These are phyloP conservation scores for Felis chaus DNA, from an alignment of 2,113 vertebrate genomes.

Conservation along the genomic window DNA sequence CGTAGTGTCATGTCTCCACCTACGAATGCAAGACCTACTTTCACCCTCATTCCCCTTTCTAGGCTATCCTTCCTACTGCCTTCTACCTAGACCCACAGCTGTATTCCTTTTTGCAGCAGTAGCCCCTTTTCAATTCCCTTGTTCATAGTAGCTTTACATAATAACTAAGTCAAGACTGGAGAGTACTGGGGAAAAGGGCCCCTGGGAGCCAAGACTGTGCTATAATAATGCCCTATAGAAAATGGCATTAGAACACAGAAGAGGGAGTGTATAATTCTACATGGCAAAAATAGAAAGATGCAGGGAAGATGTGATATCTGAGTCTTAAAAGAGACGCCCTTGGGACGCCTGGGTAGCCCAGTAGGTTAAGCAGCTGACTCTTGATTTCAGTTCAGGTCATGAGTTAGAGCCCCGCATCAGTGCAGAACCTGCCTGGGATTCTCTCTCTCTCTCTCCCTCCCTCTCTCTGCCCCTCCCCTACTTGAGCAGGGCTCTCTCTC, in stretches of 20 bases:
- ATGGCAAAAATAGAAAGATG: background rate
- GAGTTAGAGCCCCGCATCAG: no score
- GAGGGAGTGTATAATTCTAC: background rate
- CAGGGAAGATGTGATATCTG: background rate
- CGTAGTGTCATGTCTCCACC: background rate
- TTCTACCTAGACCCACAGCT: background rate
- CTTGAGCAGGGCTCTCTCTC: no score
- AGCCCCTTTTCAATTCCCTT: background rate
- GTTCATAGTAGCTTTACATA: background rate
- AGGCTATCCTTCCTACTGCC: background rate
- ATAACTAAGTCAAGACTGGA: background rate
- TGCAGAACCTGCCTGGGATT: no score
- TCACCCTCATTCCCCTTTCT: background rate
- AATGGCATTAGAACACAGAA: background rate
- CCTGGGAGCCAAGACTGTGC: background rate
- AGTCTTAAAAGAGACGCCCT: background rate
- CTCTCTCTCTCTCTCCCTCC: no score
- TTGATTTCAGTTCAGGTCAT: no score
- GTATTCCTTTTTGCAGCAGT: background rate
- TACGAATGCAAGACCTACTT: background rate
- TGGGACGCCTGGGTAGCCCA: no score
- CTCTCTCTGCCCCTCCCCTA: no score
- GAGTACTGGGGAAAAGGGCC: background rate
- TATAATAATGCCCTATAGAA: background rate
- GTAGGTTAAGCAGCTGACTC: no score